Conservation (phyloP, 2,113 vertebrate species). For the Sturnira hondurensis region DNA sequence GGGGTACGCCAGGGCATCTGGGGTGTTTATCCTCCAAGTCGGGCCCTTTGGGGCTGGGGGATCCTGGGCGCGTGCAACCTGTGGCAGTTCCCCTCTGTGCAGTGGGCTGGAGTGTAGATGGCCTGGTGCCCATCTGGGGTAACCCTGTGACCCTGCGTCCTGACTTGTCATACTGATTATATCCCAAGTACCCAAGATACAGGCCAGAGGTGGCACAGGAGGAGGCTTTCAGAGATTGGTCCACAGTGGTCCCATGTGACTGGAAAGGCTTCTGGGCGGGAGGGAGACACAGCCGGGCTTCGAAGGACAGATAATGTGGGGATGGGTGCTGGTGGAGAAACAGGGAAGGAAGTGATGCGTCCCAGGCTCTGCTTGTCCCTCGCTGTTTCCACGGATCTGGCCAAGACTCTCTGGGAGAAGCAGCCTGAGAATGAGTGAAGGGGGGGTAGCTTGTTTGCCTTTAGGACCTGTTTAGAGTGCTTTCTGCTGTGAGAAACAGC, state of each 20-base stretch:
- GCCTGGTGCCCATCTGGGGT: neutral
- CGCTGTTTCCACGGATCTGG: too few species aligned
- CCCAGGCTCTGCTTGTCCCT: neutral
- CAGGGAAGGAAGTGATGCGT: accelerated
- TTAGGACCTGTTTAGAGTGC: neutral
- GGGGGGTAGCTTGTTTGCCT: neutral
- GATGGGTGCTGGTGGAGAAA: neutral
- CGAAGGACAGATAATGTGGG: neutral
- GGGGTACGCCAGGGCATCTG: neutral
- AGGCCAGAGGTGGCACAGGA: neutral
- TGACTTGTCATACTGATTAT: neutral
- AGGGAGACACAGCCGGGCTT: neutral
- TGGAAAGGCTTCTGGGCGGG: neutral
- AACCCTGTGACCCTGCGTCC: neutral
- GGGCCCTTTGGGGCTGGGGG: neutral
- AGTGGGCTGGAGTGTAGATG: neutral
- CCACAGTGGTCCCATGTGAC: neutral
- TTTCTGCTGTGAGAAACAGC: neutral
- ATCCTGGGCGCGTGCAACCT: neutral
- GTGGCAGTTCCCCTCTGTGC: neutral
- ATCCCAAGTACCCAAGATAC: neutral
- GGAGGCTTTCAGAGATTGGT: too few species aligned
- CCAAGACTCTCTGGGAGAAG: neutral
- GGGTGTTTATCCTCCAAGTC: neutral
- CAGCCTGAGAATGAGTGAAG: neutral